A percentile compares a stretch with the other conserved stretches of the same genome.
phyloP scores from a whole-genome alignment of 2,113 vertebrate genomes.

The Pygathrix nemaeus region DNA sequence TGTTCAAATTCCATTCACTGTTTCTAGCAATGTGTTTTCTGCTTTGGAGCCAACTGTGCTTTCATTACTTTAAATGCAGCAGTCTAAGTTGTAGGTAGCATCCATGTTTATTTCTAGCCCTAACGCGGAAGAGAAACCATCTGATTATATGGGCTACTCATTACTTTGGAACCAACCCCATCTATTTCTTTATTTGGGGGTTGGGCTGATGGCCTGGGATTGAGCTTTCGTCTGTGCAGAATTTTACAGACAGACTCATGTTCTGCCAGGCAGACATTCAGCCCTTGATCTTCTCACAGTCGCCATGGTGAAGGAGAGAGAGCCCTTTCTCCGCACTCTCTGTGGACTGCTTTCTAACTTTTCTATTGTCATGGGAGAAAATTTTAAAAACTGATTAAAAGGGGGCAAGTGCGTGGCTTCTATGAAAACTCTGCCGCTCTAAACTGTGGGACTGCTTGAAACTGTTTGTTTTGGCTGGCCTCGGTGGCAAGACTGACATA shows the following conservation, averaged over 20 bases:
- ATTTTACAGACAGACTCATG: neutral
- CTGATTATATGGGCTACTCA: neutral
- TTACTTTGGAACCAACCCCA: neutral
- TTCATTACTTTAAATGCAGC: neutral
- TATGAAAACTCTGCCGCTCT: slow-evolving; percentile 73
- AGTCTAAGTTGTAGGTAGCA: neutral
- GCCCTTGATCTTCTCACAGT: neutral
- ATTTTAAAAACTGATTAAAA: slow-evolving; percentile 61
- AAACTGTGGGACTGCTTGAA: neutral
- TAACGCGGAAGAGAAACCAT: neutral
- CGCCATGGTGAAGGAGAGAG: neutral
- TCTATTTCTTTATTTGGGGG: neutral
- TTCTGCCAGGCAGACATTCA: neutral
- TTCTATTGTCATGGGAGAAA: slow-evolving; percentile 61
- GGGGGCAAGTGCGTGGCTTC: slow-evolving; percentile 68
- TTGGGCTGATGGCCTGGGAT: neutral
- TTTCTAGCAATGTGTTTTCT: neutral
- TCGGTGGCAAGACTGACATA: slow-evolving; percentile 81
- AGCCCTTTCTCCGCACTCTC: neutral
- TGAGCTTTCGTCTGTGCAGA: neutral
- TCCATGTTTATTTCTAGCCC: neutral
- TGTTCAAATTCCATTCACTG: neutral
- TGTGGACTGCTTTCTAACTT: slow-evolving; percentile 53
- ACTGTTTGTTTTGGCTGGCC: slow-evolving; percentile 82
- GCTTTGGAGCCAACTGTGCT: neutral